Evolutionary conservation across 2,113 vertebrate genomes (phyloP).

Genomic region (Onychostruthus taczanowskii): DNA sequence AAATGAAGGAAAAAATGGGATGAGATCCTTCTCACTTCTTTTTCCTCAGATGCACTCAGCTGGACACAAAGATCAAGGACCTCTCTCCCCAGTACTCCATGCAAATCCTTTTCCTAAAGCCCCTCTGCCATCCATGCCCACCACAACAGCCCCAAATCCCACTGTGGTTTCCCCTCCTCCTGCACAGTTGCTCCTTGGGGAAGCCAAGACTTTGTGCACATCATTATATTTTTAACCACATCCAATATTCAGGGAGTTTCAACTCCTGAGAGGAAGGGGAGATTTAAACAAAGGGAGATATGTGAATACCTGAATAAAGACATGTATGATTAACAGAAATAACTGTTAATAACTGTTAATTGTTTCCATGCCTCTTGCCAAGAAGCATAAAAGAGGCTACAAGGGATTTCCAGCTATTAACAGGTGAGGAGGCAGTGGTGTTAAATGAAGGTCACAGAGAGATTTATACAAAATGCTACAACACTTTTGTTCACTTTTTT

Average conservation of each 20-base stretch:
- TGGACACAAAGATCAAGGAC: background rate
- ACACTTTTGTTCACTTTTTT: background rate
- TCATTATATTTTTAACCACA: background rate
- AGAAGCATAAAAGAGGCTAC: background rate
- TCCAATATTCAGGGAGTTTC: background rate
- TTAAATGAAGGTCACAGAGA: background rate
- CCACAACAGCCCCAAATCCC: background rate
- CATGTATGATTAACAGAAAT: background rate
- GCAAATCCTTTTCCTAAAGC: background rate
- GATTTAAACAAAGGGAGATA: background rate
- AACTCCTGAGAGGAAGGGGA: background rate
- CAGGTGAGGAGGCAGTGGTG: background rate
- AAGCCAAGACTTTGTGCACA: accelerated
- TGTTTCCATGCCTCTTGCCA: background rate
- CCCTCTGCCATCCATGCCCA: background rate
- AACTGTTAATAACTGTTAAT: background rate
- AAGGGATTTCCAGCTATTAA: background rate
- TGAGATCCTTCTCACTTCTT: background rate
- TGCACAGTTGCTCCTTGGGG: accelerated
- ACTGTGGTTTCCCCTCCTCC: background rate
- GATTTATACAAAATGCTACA: background rate
- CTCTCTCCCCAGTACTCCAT: accelerated
- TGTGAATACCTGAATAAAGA: background rate
- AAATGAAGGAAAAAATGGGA: background rate
- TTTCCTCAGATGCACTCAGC: background rate